Conservation (phyloP, 92 coral and sea anemone genomes). For the Micromussa lordhowensis region DNA sequence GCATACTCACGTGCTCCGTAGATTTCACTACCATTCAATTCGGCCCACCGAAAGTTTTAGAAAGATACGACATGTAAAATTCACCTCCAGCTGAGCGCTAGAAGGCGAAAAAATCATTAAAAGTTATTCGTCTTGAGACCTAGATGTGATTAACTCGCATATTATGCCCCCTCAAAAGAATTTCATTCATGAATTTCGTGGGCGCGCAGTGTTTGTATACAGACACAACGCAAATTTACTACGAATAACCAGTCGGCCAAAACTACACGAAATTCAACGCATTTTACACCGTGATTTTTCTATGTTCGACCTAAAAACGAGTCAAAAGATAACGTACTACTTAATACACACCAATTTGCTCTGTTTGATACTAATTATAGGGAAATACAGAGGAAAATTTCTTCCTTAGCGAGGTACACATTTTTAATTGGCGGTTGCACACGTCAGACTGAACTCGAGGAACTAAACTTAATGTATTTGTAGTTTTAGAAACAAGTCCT, state of each 20-base stretch:
- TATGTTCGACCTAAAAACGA: neutral
- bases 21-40: constrained; percentile 29
- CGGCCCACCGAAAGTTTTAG: constrained; percentile 23
- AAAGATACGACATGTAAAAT: constrained; percentile 10
- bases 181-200: constrained; percentile 71
- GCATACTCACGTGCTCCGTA: neutral
- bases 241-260: constrained; percentile 34
- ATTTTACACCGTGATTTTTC: constrained; percentile 27
- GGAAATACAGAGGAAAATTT: neutral
- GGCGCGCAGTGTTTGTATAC: constrained; percentile 72
- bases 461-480: neutral
- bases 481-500: neutral
- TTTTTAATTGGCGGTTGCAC: constrained; percentile 9
- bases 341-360: neutral
- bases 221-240: constrained; percentile 26
- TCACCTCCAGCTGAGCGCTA: constrained; percentile 14
- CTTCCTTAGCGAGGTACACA: neutral
- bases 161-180: constrained; percentile 51
- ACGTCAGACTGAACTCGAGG: constrained; percentile 31
- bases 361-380: neutral
- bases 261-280: constrained; percentile 3
- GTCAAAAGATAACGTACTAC: neutral
- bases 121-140: constrained; percentile 15
- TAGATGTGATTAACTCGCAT: neutral
- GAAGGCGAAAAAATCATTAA: constrained; percentile 28